Base-by-base conservation (phyloP, 2,888 invertebrate species). In the Synergus japonicus region DNA sequence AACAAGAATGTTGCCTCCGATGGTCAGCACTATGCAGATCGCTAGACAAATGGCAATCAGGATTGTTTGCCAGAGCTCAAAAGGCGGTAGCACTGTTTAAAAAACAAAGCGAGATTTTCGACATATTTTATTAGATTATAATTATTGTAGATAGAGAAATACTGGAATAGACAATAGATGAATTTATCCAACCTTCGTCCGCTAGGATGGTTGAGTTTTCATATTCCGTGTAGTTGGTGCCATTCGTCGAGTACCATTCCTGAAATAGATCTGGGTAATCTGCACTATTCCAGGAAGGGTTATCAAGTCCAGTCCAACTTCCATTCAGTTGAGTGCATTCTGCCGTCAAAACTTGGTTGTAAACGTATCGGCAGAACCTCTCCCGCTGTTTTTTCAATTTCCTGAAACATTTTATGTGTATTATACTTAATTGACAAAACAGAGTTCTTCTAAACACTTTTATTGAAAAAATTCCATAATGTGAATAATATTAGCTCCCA, bases 1-100 rank as follows among this genome's bases (percentile, higher is more conserved):
- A 79, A 99, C 99, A 83, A 99, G 94, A 78, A 99, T 97, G 92
- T 99, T 99, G 78, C 99, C 99, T 83, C 97, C 96, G 82, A 99
- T 96, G 0, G 99, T 99, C 85, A 98, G 94, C 66, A 99, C 94
- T 87, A 98, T 98, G 91, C 98, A 98, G 83, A 97, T 93, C 44
- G 96, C 96, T 84, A 98, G 94, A 89, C 97, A 96, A 73, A 97
- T 94, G 41, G 98, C 98, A 86, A 99, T 97, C 88, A 97, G 94
- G 81, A 97, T 95, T 13, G 97, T 97, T 92, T 97, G 95, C 98
- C 98, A 98, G 76, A 97, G 93, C 80, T 96, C 96, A 92, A 98
- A 98, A 7, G 97, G 97, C 77, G 97, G 96, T 86, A 96, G 83
- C 77, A 87, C 86, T 43, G 83, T 82, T 79, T 85, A 83, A 66